These are phyloP conservation scores for Pithys albifrons DNA, from an alignment of 2,113 vertebrate species.

Conservation along the genomic window DNA sequence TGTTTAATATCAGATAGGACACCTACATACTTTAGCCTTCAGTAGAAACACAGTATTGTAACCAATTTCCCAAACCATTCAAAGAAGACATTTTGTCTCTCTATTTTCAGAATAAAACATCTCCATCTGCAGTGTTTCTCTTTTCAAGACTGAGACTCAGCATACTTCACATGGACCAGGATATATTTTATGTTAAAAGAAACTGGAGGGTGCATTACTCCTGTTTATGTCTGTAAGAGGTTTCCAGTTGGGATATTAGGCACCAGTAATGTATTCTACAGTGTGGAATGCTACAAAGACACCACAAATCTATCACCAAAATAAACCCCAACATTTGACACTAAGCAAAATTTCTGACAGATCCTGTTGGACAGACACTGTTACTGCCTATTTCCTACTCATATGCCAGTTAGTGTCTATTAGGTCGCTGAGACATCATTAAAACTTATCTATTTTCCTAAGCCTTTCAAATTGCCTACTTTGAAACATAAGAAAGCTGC, in stretches of 20 bases:
- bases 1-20: not conserved
- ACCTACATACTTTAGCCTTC: not conserved
- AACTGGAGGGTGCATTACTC: not conserved
- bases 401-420: not conserved
- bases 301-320: not conserved
- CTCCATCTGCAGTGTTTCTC: not conserved
- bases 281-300: not conserved
- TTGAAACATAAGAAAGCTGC: not conserved
- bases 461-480: not conserved
- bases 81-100: not conserved
- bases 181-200: not conserved
- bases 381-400: not conserved
- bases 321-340: not conserved
- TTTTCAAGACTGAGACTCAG: not conserved
- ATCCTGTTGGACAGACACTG: not conserved
- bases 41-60: not conserved
- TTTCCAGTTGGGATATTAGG: not conserved
- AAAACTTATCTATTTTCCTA: slow-evolving; percentile 1
- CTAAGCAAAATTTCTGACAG: not conserved
- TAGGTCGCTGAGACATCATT: not conserved
- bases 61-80: not conserved
- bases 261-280: not conserved
- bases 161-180: accelerated
- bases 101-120: not conserved
- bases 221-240: not conserved